Conservation (phyloP, 1,140 invertebrate genomes). For the Hyles euphorbiae region DNA sequence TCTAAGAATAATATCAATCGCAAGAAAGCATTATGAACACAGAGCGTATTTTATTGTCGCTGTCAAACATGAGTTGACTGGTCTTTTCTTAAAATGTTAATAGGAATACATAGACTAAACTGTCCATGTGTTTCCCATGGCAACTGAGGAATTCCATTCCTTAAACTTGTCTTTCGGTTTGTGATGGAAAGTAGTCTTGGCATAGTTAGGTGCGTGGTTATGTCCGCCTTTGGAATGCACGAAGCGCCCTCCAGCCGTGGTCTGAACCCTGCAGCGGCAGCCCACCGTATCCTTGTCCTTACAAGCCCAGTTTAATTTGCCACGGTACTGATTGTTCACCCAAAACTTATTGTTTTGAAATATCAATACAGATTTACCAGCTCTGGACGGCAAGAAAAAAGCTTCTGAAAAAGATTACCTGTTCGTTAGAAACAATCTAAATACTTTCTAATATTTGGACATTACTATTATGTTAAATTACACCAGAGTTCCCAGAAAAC, state of each 20-base stretch:
- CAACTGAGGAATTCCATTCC: slow-evolving; percentile 24
- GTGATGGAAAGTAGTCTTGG: slow-evolving; percentile 47
- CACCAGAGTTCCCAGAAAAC: too few species aligned
- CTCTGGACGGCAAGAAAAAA: slow-evolving; percentile 64
- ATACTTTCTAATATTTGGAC: too few species aligned
- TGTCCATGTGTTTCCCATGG: background rate
- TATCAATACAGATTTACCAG: slow-evolving; percentile 66
- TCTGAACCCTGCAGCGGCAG: slow-evolving; percentile 63
- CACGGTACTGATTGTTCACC: slow-evolving; percentile 61
- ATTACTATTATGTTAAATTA: too few species aligned
- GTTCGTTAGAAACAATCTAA: too few species aligned
- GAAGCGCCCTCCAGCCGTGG: slow-evolving; percentile 56
- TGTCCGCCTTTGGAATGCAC: slow-evolving; percentile 55
- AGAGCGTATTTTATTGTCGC: too few species aligned
- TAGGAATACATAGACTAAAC: too few species aligned
- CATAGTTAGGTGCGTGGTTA: slow-evolving; percentile 60
- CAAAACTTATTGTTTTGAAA: slow-evolving; percentile 65
- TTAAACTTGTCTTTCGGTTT: slow-evolving; percentile 22
- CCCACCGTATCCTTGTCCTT: slow-evolving; percentile 59
- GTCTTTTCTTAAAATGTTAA: too few species aligned
- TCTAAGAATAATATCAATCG: too few species aligned
- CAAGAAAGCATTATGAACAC: too few species aligned
- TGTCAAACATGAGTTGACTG: too few species aligned
- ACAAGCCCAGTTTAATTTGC: slow-evolving; percentile 67
- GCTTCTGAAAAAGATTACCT: slow-evolving; percentile 48